Evolutionary conservation across 1,140 invertebrate species (phyloP).

Genomic region (Orius laevigatus): DNA sequence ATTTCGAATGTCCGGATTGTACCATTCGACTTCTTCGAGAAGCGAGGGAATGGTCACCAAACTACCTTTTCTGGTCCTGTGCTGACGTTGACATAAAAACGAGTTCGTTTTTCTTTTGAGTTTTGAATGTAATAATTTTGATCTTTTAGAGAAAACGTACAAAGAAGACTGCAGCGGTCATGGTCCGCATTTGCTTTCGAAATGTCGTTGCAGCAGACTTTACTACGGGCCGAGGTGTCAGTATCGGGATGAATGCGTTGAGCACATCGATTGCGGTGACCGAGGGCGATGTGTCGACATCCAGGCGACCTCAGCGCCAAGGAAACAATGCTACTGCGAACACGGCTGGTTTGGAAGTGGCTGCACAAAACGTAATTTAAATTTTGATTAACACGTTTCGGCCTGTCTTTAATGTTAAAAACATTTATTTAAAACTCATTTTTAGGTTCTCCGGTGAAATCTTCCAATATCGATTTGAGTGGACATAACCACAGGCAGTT

Average conservation of each 20-base stretch:
- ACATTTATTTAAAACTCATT: neutral
- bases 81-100: constrained; percentile 75
- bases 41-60: constrained; percentile 71
- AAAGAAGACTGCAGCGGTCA: constrained; percentile 67
- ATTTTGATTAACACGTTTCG: constrained; percentile 1
- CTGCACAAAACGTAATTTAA: constrained; percentile 41
- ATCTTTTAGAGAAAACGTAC: constrained; percentile 43
- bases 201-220: constrained; percentile 66
- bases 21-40: constrained; percentile 74
- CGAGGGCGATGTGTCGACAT: constrained; percentile 70
- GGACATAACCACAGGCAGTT: constrained; percentile 52
- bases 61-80: constrained; percentile 86
- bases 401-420: neutral
- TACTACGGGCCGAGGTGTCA: constrained; percentile 69
- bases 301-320: constrained; percentile 59
- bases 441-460: constrained; percentile 45
- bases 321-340: constrained; percentile 76
- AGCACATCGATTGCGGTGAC: constrained; percentile 65
- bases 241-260: constrained; percentile 66
- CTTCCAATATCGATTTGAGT: constrained; percentile 42
- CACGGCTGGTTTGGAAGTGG: constrained; percentile 67
- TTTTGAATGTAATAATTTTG: constrained; percentile 2
- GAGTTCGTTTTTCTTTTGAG: constrained; percentile 16
- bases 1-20: constrained; percentile 77
- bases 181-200: constrained; percentile 55